Conservation (phyloP, 2,888 invertebrate genomes). For the Agrochola circellaris region DNA sequence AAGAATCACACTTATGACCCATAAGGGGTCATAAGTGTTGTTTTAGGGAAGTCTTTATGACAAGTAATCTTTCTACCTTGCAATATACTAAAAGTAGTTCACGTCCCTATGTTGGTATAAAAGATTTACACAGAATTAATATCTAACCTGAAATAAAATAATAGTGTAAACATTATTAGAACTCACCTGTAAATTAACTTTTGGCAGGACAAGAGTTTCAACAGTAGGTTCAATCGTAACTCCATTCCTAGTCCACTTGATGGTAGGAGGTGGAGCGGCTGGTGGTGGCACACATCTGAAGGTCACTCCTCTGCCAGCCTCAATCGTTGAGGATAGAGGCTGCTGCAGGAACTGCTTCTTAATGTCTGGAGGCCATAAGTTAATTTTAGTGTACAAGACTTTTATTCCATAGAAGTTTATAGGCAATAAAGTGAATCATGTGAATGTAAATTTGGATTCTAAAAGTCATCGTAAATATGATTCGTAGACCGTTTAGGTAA, state of each 20-base stretch:
- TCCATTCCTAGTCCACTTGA: constrained; percentile 96
- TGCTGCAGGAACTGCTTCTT: constrained; percentile 96
- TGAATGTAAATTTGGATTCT: background rate
- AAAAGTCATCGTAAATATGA: background rate
- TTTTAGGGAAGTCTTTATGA: background rate
- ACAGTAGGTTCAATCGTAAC: constrained; percentile 94
- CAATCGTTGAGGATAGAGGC: constrained; percentile 95
- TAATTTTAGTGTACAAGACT: constrained; percentile 4
- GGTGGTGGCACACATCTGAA: constrained; percentile 96
- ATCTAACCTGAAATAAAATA: background rate
- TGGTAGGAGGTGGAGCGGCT: constrained; percentile 96
- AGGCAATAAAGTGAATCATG: background rate
- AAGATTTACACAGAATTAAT: background rate
- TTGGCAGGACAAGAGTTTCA: constrained; percentile 95
- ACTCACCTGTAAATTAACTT: constrained; percentile 93
- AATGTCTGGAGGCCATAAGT: constrained; percentile 91
- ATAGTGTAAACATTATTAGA: background rate
- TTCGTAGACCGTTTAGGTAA: too few relatives aligned
- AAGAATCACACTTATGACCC: background rate
- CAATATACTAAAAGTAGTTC: background rate
- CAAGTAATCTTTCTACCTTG: background rate
- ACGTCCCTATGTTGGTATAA: background rate
- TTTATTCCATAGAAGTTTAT: background rate
- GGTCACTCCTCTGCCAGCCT: constrained; percentile 95
- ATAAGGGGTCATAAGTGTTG: too few relatives aligned